phyloP scores from a whole-genome alignment of 2,797 vertebrate species.

The Cyprinodon diabolis region DNA sequence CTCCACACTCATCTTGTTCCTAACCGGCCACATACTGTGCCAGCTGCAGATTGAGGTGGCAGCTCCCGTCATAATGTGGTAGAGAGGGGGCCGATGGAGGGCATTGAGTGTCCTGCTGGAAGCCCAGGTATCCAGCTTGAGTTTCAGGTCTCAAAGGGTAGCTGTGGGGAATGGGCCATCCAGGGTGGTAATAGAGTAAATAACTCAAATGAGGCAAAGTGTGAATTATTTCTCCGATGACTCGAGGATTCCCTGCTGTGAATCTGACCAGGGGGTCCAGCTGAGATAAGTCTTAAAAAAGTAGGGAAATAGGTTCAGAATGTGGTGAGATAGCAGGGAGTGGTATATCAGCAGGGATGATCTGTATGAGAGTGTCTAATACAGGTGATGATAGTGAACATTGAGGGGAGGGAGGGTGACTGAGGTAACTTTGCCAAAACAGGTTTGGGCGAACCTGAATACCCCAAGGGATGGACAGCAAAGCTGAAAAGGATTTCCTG shows the following conservation, averaged over 20 bases:
- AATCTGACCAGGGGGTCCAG: slow-evolving; percentile 76
- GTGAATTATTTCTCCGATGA: slow-evolving; percentile 85
- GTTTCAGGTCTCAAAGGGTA: slow-evolving; percentile 73
- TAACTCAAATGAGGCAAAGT: slow-evolving; percentile 86
- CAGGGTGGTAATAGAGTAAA: slow-evolving; percentile 84
- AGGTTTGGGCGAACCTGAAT: slow-evolving; percentile 55
- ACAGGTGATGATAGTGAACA: slow-evolving; percentile 71
- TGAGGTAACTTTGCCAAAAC: slow-evolving; percentile 53
- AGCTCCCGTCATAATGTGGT: slow-evolving; percentile 69
- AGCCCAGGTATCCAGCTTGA: slow-evolving; percentile 70
- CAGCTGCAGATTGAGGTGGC: slow-evolving; percentile 80
- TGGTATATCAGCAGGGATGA: slow-evolving; percentile 57
- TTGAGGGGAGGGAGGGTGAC: slow-evolving; percentile 55
- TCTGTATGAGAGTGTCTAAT: slow-evolving; percentile 72
- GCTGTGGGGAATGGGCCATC: slow-evolving; percentile 61
- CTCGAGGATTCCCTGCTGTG: slow-evolving; percentile 75
- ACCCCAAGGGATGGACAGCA: slow-evolving; percentile 42
- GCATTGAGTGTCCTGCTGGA: slow-evolving; percentile 76
- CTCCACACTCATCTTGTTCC: slow-evolving; percentile 62
- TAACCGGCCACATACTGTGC: slow-evolving; percentile 61
- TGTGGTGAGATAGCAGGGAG: slow-evolving; percentile 48
- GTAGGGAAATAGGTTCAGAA: slow-evolving; percentile 62
- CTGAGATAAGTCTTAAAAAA: slow-evolving; percentile 61
- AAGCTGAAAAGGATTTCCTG: slow-evolving; percentile 13
- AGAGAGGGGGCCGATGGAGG: slow-evolving; percentile 46